phyloP scores from a whole-genome alignment of 2,888 invertebrate species.

The Elmis aenea region DNA sequence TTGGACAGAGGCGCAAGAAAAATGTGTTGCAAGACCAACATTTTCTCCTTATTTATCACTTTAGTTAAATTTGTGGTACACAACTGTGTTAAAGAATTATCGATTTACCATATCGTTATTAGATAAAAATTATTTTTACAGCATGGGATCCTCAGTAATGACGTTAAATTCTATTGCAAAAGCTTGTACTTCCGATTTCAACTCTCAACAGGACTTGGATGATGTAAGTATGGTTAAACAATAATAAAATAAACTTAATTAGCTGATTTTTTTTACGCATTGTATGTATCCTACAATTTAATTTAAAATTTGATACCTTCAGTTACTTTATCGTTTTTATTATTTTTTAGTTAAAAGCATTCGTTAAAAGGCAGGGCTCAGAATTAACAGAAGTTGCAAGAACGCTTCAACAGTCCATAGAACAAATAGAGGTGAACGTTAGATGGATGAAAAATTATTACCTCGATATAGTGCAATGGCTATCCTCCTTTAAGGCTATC shows the following conservation, averaged over 20 bases:
- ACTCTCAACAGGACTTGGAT: constrained; percentile 67
- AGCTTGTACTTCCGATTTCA: constrained; percentile 67
- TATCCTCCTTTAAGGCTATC: constrained; percentile 37
- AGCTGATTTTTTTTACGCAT: too few relatives aligned
- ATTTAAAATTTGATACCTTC: too few relatives aligned
- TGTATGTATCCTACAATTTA: too few relatives aligned
- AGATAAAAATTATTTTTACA: constrained; percentile 41
- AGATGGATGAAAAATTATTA: constrained; percentile 79
- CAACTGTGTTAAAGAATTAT: too few relatives aligned
- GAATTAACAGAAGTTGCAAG: constrained; percentile 62
- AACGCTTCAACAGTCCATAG: constrained; percentile 74
- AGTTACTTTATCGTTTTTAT: neutral
- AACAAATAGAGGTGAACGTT: constrained; percentile 75
- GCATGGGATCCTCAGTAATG: constrained; percentile 69
- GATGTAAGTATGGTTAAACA: constrained; percentile 55
- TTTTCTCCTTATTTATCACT: too few relatives aligned
- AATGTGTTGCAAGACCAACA: too few relatives aligned
- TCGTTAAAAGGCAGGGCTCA: constrained; percentile 57
- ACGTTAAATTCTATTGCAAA: constrained; percentile 66
- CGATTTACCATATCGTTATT: neutral
- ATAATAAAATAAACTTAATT: constrained; percentile 4
- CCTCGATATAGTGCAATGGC: constrained; percentile 69
- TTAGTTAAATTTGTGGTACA: too few relatives aligned
- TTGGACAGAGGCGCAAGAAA: too few relatives aligned
- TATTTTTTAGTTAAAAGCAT: constrained; percentile 59